Conservation (phyloP, 1,140 invertebrate genomes). For the Drosophila murphyi region DNA sequence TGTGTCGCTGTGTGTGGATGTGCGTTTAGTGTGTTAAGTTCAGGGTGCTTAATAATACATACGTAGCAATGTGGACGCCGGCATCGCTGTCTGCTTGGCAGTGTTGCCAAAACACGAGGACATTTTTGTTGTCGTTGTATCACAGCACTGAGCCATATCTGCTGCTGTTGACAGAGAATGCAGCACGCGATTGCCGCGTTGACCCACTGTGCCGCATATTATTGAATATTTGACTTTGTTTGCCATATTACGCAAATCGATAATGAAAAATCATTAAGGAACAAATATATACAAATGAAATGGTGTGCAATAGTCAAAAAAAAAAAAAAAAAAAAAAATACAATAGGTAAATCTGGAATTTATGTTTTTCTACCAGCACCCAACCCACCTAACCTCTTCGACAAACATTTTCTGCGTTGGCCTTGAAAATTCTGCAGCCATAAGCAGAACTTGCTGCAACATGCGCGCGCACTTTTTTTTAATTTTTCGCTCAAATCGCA, state of each 20-base stretch:
- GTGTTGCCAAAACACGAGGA: conserved; percentile 32
- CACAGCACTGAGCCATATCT: conserved; percentile 65
- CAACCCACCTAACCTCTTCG: no score
- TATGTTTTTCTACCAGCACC: not conserved
- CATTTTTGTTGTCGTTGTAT: conserved; percentile 46
- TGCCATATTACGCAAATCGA: not conserved
- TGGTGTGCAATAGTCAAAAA: no score
- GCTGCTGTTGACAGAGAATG: not conserved
- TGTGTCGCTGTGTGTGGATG: conserved; percentile 9
- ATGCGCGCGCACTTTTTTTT: no score
- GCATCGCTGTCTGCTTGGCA: conserved; percentile 1
- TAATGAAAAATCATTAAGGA: no score
- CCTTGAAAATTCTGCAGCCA: conserved; percentile 34
- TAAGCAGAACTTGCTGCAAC: not conserved
- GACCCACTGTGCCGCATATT: conserved; percentile 1
- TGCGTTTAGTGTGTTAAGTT: not conserved
- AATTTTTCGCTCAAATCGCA: not conserved
- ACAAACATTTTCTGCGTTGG: not conserved
- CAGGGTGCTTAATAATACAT: conserved; percentile 40
- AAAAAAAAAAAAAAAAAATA: no score
- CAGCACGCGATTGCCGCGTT: conserved; percentile 25
- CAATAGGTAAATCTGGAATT: not conserved
- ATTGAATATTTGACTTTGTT: conserved; percentile 19
- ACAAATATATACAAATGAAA: no score
- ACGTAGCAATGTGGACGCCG: conserved; percentile 32